Base-by-base conservation (phyloP, 2,113 vertebrate species). In the Neodontobutis hainanensis region DNA sequence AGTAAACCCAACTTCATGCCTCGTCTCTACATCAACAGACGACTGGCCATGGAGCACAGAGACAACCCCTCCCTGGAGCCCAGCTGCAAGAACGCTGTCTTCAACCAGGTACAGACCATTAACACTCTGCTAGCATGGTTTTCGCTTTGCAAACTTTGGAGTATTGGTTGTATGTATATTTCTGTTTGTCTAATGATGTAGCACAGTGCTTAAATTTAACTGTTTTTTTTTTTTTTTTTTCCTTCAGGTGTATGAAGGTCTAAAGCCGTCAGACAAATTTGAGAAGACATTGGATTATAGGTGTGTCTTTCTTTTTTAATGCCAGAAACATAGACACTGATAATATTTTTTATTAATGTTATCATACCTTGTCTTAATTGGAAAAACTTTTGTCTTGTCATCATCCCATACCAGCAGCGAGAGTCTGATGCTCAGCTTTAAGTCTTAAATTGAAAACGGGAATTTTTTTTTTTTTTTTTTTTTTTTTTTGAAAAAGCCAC, bases 1-100 rank as follows among this genome's bases (percentile, higher is more conserved):
- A 96, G 94, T 85, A 98, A 97, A 59, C 97, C 97, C 53, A 96
- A 94, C 88, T 94, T 96, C 89, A 97, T 98, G 95, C 97, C 97
- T 0, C 94, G 95, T 11, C 95, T 99, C n/a, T 98, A 98, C 87
- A 99, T 99, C 86, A 99, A 99, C 92, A 92, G 97, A 7, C 94
- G 96, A 11, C 91, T 98, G 66, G 97, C 97, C 71, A 98, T 99
- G 97, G 97, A 99, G 81, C 97, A 99, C 88, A 88, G 95, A 0
- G 96, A 98, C 89, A 98, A 96, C 83, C 95, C 97, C 5, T 92
- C 93, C 19, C 84, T 95, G 77, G 97, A 99, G 75, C 84, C 93
- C 68, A 93, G 87, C 80, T 97, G 94, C 90, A 98, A 96, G 90
- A 97, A 96, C 0, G 93, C 96, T 0, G 95, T 99, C 71, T 97